Percentiles rank a stretch among this genome's conserved stretches.
These are phyloP conservation scores for Enteromius afrohamiltoni DNA, from an alignment of 2,797 vertebrate genomes.

Conservation along the genomic window DNA sequence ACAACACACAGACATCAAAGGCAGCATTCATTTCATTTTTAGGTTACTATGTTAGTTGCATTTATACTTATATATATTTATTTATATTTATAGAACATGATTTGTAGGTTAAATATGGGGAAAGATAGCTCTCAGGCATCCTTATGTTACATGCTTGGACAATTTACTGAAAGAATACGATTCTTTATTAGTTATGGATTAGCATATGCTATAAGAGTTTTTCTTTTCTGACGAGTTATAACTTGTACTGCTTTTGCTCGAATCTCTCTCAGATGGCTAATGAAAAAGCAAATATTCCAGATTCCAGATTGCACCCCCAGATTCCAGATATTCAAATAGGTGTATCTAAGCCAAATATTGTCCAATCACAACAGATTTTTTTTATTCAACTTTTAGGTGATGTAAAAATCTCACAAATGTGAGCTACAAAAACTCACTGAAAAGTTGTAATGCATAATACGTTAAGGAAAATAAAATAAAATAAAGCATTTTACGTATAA, in stretches of 20 bases:
- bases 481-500: no score
- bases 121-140: not conserved
- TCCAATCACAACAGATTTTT: no score
- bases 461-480: no score
- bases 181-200: slow-evolving; percentile 13
- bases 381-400: no score
- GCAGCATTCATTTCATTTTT: not conserved
- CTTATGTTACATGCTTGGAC: not conserved
- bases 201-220: not conserved
- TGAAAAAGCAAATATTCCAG: no score
- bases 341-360: no score
- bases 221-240: not conserved
- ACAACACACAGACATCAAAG: not conserved
- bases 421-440: not conserved
- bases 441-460: not conserved
- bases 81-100: not conserved
- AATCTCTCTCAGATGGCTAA: not conserved
- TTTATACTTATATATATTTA: not conserved
- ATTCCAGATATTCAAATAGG: no score
- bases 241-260: not conserved
- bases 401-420: not conserved
- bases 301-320: no score
- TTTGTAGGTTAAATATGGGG: not conserved
- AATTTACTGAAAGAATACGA: not conserved
- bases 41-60: slow-evolving; percentile 8